These are phyloP conservation scores for Spheniscus humboldti DNA, from an alignment of 2,797 vertebrate species.

Conservation along the genomic window DNA sequence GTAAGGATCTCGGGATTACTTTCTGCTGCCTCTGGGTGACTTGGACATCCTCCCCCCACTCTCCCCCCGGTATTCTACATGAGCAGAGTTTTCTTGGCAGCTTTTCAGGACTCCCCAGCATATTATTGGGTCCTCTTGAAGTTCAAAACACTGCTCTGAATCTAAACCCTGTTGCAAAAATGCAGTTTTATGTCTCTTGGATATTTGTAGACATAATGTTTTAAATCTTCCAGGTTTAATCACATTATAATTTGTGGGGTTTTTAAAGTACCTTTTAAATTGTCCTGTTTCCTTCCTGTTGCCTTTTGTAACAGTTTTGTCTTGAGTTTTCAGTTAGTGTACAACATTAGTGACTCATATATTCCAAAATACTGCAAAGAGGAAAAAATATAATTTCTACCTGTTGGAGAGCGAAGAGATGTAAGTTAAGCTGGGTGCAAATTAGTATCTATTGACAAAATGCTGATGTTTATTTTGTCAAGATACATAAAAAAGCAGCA, in stretches of 20 bases:
- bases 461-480: conserved; percentile 8
- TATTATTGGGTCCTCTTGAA: not conserved
- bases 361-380: not conserved
- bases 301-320: not conserved
- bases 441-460: not conserved
- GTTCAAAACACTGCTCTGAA: not conserved
- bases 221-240: not conserved
- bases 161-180: not conserved
- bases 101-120: not conserved
- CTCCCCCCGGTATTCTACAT: not conserved
- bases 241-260: not conserved
- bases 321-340: not conserved
- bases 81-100: not conserved
- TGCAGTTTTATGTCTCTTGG: not conserved
- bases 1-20: not conserved
- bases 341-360: not conserved
- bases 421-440: not conserved
- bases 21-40: not conserved
- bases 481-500: not conserved
- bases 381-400: not conserved
- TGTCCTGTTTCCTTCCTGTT: not conserved
- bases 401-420: not conserved
- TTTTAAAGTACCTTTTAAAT: not conserved
- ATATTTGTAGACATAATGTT: not conserved
- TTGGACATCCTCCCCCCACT: not conserved